Evolutionary conservation across 2,797 vertebrate genomes (phyloP).

Genomic region (Tinamus major): DNA sequence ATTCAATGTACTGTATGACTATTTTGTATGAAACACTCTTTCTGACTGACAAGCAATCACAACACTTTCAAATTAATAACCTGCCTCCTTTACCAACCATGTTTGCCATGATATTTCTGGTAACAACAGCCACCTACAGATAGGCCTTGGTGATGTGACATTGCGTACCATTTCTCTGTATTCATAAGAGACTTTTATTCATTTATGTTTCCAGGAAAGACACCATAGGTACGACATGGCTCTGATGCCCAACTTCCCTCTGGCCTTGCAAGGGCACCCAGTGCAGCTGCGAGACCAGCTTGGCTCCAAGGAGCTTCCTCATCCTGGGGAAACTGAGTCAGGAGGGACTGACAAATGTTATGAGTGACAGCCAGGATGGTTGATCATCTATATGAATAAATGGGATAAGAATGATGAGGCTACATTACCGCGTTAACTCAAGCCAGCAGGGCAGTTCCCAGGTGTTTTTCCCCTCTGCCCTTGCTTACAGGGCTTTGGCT

Average conservation of each 20-base stretch:
- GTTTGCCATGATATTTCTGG: neutral
- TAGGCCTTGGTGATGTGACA: neutral
- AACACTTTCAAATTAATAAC: neutral
- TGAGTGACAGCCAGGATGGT: neutral
- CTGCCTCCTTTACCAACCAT: neutral
- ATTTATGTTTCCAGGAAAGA: neutral
- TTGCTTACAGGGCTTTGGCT: neutral
- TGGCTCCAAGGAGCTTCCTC: neutral
- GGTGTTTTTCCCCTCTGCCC: rapidly evolving
- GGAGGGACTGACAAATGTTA: neutral
- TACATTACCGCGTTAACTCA: neutral
- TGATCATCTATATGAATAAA: rapidly evolving
- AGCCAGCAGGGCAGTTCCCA: neutral
- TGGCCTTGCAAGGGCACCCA: rapidly evolving
- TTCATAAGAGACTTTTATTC: neutral
- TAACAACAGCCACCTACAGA: neutral
- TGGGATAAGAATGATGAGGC: neutral
- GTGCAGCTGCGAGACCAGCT: no score
- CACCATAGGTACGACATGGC: neutral
- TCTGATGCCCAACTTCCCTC: neutral
- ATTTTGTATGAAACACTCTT: neutral
- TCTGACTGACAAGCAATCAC: neutral
- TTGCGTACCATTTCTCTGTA: neutral
- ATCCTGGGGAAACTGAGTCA: neutral
- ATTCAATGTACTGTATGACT: neutral